Percentiles rank a stretch among this genome's conserved stretches.
These are phyloP conservation scores for Carduelis carduelis DNA, from an alignment of 2,797 vertebrate species.

Conservation along the genomic window DNA sequence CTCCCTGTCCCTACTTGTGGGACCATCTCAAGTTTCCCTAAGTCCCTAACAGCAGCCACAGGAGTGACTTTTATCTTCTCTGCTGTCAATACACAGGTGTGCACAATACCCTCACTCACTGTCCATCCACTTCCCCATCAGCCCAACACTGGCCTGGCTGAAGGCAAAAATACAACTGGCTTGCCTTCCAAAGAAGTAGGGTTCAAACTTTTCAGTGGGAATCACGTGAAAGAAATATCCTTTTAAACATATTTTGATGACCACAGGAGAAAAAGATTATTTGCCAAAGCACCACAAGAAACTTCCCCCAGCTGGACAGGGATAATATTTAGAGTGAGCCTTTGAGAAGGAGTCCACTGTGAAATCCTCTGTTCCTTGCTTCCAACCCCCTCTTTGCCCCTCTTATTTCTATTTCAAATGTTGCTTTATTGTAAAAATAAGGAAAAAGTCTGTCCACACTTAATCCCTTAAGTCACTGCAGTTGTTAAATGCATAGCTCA, in stretches of 20 bases:
- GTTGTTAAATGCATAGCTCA: neutral
- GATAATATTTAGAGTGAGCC: neutral
- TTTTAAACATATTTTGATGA: neutral
- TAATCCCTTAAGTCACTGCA: neutral
- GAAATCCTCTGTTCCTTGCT: neutral
- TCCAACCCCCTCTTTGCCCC: neutral
- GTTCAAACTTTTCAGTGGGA: neutral
- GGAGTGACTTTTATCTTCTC: neutral
- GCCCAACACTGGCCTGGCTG: neutral
- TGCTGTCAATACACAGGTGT: rapidly evolving
- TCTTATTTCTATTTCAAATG: neutral
- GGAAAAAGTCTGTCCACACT: neutral
- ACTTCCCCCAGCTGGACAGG: neutral
- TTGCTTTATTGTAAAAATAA: neutral
- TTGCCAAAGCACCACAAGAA: neutral
- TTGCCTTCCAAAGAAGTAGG: neutral
- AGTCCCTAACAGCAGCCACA: neutral
- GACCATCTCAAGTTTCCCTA: neutral
- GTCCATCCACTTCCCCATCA: neutral
- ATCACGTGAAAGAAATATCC: neutral
- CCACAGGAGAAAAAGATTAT: neutral
- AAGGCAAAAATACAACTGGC: neutral
- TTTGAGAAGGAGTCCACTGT: neutral
- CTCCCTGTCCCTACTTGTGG: neutral
- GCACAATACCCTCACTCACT: neutral